Conservation (phyloP, 1,140 invertebrate genomes). For the Magallana ariakensis region DNA sequence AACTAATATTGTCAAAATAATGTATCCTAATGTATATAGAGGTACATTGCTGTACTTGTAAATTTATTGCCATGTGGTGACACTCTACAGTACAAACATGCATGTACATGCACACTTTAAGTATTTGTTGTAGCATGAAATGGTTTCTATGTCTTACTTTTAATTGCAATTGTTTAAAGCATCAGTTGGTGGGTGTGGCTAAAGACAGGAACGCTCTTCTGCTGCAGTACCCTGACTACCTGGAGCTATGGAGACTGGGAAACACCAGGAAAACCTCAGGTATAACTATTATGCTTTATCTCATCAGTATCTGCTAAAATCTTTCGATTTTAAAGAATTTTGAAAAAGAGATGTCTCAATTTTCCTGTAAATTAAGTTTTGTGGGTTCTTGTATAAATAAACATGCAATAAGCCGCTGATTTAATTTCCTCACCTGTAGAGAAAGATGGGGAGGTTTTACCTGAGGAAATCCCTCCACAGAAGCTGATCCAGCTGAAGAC, state of each 20-base stretch:
- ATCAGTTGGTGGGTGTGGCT: slow-evolving; percentile 83
- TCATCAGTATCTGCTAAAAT: too few relatives aligned
- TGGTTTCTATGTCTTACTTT: background rate
- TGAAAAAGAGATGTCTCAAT: background rate
- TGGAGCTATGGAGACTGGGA: slow-evolving; percentile 85
- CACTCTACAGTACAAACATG: background rate
- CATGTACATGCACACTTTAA: background rate
- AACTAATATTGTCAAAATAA: too few relatives aligned
- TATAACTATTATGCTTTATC: slow-evolving; percentile 36
- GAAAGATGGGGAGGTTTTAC: slow-evolving; percentile 72
- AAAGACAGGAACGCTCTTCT: slow-evolving; percentile 83
- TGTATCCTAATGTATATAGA: too few relatives aligned
- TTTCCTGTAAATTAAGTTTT: background rate
- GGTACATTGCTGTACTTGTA: too few relatives aligned
- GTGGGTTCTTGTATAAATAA: background rate
- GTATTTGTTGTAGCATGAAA: too few relatives aligned
- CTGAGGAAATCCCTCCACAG: slow-evolving; percentile 82
- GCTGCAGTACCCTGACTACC: slow-evolving; percentile 85
- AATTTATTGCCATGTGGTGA: too few relatives aligned
- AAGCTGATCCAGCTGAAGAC: slow-evolving; percentile 85
- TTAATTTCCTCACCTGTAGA: slow-evolving; percentile 58
- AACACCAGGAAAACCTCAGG: slow-evolving; percentile 62
- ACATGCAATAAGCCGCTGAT: too few relatives aligned
- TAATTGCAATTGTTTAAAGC: slow-evolving; percentile 73
- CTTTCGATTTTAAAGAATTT: too few relatives aligned